These are phyloP conservation scores for Podiceps cristatus DNA, from an alignment of 2,113 vertebrate genomes.

Conservation along the genomic window DNA sequence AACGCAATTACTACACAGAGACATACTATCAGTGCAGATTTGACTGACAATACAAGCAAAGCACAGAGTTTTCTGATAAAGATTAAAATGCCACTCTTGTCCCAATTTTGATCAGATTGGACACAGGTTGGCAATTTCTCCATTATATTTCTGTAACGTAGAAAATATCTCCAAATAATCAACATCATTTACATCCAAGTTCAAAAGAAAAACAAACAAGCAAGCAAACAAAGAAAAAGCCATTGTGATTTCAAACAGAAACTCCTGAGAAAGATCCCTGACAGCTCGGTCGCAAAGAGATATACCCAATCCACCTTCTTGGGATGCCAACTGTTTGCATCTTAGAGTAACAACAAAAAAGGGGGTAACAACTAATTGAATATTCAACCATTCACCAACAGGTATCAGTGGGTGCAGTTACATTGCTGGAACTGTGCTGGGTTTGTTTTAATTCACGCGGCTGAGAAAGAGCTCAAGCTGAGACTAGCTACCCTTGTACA, in stretches of 20 bases:
- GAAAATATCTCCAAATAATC: background rate
- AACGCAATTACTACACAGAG: background rate
- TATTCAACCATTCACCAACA: background rate
- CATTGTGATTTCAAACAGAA: background rate
- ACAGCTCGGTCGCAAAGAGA: background rate
- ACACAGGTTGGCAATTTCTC: background rate
- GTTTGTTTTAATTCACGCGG: background rate
- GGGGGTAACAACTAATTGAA: background rate
- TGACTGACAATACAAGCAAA: background rate
- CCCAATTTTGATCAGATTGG: background rate
- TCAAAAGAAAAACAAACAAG: background rate
- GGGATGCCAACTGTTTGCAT: background rate
- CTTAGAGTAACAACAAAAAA: background rate
- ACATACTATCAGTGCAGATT: background rate
- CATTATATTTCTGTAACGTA: background rate
- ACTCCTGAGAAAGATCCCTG: background rate
- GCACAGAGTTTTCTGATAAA: background rate
- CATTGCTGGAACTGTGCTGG: background rate
- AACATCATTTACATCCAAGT: background rate
- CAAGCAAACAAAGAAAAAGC: background rate
- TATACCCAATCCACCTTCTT: background rate
- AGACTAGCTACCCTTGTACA: background rate
- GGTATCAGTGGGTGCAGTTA: background rate
- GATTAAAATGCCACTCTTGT: background rate
- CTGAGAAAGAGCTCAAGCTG: background rate